These are phyloP conservation scores for Eristalis intricaria DNA, from an alignment of 2,888 invertebrate genomes.

Conservation along the genomic window DNA sequence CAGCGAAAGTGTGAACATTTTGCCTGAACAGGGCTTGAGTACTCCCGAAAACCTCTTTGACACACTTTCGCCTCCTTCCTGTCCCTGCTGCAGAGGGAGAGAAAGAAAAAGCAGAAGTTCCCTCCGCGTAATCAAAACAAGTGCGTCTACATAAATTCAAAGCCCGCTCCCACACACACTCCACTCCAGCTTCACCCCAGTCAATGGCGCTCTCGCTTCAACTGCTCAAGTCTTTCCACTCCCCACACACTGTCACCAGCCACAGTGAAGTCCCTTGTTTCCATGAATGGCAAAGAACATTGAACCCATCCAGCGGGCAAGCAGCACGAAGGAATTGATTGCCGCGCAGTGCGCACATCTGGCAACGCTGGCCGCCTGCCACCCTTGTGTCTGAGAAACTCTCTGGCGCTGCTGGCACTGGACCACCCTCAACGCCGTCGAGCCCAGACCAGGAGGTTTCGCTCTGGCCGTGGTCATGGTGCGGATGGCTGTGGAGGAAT, in stretches of 20 bases:
- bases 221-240: not conserved
- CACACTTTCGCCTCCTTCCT: constrained; percentile 11
- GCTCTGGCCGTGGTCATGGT: not conserved
- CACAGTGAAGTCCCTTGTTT: constrained; percentile 1
- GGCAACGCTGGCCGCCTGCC: constrained; percentile 35
- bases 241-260: not conserved
- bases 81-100: not conserved
- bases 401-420: not conserved
- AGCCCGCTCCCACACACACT: not conserved
- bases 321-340: not conserved
- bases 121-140: constrained; percentile 1
- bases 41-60: constrained; percentile 5
- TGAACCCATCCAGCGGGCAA: constrained; percentile 45
- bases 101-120: not conserved
- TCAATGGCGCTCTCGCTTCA: not conserved
- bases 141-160: constrained; percentile 2
- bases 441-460: not conserved
- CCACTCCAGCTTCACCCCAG: not conserved
- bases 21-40: not conserved
- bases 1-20: not conserved
- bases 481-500: constrained; percentile 22
- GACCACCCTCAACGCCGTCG: constrained; percentile 5
- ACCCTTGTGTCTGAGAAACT: constrained; percentile 55
- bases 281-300: constrained; percentile 54
- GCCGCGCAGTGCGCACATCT: constrained; percentile 23